These are phyloP conservation scores for Jaculus jaculus DNA, from an alignment of 2,113 vertebrate genomes.

Conservation along the genomic window DNA sequence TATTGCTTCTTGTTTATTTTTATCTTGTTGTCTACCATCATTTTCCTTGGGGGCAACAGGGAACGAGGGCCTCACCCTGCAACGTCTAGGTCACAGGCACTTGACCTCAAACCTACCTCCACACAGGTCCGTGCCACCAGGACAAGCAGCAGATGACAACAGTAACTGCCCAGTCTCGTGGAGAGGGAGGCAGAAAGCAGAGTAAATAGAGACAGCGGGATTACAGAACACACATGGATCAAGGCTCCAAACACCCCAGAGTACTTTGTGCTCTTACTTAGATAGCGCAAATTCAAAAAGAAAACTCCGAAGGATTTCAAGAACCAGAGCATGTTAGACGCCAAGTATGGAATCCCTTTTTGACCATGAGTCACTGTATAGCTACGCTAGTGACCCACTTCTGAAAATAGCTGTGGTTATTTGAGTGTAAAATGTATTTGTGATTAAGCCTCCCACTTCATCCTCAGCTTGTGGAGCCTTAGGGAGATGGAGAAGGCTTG, in stretches of 20 bases:
- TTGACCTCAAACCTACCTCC: background rate
- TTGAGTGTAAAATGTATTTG: too few species aligned
- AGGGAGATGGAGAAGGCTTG: too few species aligned
- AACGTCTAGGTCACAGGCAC: background rate
- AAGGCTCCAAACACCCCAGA: background rate
- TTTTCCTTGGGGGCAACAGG: background rate
- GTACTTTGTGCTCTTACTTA: background rate
- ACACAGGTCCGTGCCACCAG: rapidly evolving
- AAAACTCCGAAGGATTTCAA: background rate
- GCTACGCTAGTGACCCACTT: background rate
- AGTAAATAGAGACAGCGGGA: background rate
- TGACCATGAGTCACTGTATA: background rate
- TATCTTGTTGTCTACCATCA: background rate
- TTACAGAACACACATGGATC: background rate
- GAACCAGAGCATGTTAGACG: background rate
- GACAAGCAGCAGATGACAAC: background rate
- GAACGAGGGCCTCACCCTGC: background rate
- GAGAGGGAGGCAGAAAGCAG: background rate
- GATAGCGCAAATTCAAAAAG: background rate
- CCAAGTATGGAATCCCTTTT: background rate
- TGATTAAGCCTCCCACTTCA: too few species aligned
- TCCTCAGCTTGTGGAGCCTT: too few species aligned
- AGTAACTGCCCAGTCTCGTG: background rate
- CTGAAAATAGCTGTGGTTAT: background rate
- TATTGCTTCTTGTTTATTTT: background rate